phyloP scores from a whole-genome alignment of 2,113 vertebrate genomes.

The Pseudopipra pipra region DNA sequence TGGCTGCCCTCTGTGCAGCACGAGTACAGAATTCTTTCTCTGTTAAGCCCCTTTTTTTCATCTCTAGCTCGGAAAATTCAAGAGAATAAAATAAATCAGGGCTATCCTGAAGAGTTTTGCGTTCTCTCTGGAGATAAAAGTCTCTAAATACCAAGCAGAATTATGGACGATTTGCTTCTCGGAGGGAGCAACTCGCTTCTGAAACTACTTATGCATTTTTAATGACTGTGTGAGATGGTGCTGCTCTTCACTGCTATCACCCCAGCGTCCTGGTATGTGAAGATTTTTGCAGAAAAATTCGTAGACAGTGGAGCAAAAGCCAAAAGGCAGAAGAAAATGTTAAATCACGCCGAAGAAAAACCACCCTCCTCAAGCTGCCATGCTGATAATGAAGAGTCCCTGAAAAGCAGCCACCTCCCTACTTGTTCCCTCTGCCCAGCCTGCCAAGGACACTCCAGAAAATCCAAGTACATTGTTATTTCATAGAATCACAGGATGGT shows the following conservation, averaged over 20 bases:
- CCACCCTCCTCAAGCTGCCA: background rate
- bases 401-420: background rate
- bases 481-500: background rate
- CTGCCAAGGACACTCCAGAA: background rate
- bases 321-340: conserved; percentile 23
- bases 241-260: background rate
- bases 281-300: background rate
- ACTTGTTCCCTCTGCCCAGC: background rate
- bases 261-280: background rate
- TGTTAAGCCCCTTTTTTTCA: background rate
- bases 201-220: conserved; percentile 40
- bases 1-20: background rate
- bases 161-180: conserved; percentile 52
- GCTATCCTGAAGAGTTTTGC: background rate
- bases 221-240: background rate
- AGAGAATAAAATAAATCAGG: conserved; percentile 37
- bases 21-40: background rate
- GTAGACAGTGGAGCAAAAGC: conserved; percentile 13
- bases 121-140: conserved; percentile 43
- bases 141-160: conserved; percentile 50
- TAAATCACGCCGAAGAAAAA: background rate
- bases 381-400: background rate
- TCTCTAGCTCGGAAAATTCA: background rate
- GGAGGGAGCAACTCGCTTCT: conserved; percentile 10
- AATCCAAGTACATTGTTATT: background rate